A percentile compares a stretch with the other conserved stretches of the same genome.
phyloP scores from a whole-genome alignment of 2,797 vertebrate species.

The Mergus octosetaceus region DNA sequence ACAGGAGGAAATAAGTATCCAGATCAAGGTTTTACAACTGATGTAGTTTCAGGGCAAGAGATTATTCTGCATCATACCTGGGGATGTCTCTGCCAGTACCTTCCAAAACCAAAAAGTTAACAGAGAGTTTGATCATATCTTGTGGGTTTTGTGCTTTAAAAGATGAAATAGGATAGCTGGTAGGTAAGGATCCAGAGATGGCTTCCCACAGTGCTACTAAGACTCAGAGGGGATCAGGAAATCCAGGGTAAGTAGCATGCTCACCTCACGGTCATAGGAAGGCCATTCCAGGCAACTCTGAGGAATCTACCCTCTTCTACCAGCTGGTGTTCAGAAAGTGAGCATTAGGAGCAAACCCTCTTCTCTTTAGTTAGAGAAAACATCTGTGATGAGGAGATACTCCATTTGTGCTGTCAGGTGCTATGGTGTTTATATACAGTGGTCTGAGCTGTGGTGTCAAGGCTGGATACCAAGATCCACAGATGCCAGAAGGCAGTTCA shows the following conservation, averaged over 20 bases:
- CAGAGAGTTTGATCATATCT: not conserved
- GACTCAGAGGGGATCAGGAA: not conserved
- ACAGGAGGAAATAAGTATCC: constrained; percentile 2
- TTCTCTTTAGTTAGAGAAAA: not conserved
- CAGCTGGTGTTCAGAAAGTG: not conserved
- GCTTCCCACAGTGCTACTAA: not conserved
- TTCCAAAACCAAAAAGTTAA: not conserved
- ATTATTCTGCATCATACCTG: not conserved
- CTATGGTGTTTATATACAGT: not conserved
- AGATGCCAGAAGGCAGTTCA: not conserved
- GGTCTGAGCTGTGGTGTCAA: not conserved
- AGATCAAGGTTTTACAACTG: not conserved
- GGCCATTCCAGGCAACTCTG: not conserved
- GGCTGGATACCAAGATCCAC: not conserved
- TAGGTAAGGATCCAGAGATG: not conserved
- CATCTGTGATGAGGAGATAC: not conserved
- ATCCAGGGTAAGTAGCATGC: not conserved
- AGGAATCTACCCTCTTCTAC: not conserved
- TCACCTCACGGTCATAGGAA: not conserved
- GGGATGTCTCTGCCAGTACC: not conserved
- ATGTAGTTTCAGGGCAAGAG: not conserved
- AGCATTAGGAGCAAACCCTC: not conserved
- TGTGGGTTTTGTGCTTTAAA: not conserved
- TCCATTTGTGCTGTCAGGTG: not conserved
- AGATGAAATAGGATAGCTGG: not conserved